Base-by-base conservation (phyloP, 2,797 vertebrate genomes). In the Setipinna tenuifilis region DNA sequence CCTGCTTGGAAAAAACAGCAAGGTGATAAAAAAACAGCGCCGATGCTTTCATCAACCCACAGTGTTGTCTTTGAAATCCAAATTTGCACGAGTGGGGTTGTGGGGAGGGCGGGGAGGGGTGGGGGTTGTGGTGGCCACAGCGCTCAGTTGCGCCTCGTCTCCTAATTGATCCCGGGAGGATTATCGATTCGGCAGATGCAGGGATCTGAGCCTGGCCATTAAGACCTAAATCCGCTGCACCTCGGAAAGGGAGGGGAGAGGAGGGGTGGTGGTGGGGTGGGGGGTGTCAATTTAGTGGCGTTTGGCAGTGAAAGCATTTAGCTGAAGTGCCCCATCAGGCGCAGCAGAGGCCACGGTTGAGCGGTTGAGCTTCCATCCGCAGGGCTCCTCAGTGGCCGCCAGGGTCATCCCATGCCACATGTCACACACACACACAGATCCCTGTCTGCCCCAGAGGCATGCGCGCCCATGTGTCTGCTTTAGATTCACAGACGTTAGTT, bases 31-130 rank as follows among this genome's bases (percentile, higher is more conserved):
- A 48, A 54, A 41, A 75, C 5, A 11, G 28, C 3, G 12, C 65
- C 28, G 19, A 19, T 7, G 35, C 71, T 19, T 25, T 78, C 35
- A 44, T 31, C 35, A 31, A 31, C 28, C 28, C 16, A 19, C 19
- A 21, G 71, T 78, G 68, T 75, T 75, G 68, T 41, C 68, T 75
- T 41, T 75, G 71, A 78, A 78, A 78, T 44, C 35, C 35, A 78
- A 78, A 78, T 78, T 44, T 78, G 71, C 71, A 78, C 71, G 44
- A 44, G 31, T 44, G 71, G 17, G 1, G 71, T 31, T 2, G 7
- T 19, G 71, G 31, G 16, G 0, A 35, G 3, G 35, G 31, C 31
- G 6, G 6, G 35, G 35, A 21, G 58, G 7, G 71, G 35, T 48
- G 10, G 46, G 46, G 46, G 10, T 4, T 10, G 10, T 3, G 46